Evolutionary conservation across 1,140 invertebrate species (phyloP), one percentile per base, ranked within the genome.

Genomic region (Sycobia sp.): DNA sequence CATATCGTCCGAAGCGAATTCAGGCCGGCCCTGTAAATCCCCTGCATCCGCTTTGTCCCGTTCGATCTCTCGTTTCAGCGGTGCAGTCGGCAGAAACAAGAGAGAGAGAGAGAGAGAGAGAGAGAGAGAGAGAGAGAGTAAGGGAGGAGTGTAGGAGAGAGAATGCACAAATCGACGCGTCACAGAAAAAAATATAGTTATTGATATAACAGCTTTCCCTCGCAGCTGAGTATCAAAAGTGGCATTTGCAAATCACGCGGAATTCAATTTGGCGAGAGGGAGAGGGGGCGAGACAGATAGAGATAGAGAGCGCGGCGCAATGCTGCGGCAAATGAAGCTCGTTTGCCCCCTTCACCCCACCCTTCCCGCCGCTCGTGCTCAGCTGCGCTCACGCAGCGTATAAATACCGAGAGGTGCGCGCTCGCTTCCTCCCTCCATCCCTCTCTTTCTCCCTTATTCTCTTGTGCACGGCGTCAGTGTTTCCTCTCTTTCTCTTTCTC

Each of bases 311-410:
- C 16, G 32, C 50, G 39, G 25, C 14, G 43, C 54, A 25, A 38
- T 56, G 47, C 51, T 44, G 58, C 29, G 47, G 47, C 60, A 62
- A 62, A 62, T 62, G 60, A 62, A 62, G 60, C 60, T 62, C 51
- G 60, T 62, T 62, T 56, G 50, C 51, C 50, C 41, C 47, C n/a
- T n/a, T n/a, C n/a, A n/a, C n/a, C n/a, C n/a, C n/a, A n/a, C n/a
- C n/a, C n/a, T n/a, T n/a, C n/a, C n/a, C n/a, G n/a, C n/a, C 60
- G 58, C 44, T 51, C n/a, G n/a, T n/a, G n/a, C n/a, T n/a, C n/a
- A n/a, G n/a, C n/a, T n/a, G n/a, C n/a, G n/a, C n/a, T n/a, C n/a
- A n/a, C 59, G 41, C 58, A 53, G 49, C 59, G 59, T 62, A 54
- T 62, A 62, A 62, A 62, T 62, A 62, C 49, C 58, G 39, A 34